These are phyloP conservation scores for Neoaliturus tenellus DNA, from an alignment of 2,888 invertebrate genomes.

Conservation along the genomic window DNA sequence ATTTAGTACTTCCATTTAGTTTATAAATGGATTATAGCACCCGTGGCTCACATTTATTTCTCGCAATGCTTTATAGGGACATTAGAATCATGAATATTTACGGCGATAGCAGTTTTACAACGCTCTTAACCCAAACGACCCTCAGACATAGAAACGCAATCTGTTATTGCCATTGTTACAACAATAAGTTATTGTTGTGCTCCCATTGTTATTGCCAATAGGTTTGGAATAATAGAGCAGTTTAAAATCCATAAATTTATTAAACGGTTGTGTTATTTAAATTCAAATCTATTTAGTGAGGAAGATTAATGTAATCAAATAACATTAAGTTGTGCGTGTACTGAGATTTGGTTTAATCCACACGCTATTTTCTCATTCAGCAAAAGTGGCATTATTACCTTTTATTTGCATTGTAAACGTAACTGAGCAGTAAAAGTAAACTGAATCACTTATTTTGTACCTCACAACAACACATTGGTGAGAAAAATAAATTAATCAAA, in stretches of 20 bases:
- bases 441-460: too few relatives aligned
- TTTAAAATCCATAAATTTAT: not conserved
- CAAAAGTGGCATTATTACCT: too few relatives aligned
- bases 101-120: constrained; percentile 3
- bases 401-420: too few relatives aligned
- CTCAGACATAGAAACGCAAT: constrained; percentile 8
- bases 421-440: too few relatives aligned
- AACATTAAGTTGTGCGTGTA: too few relatives aligned
- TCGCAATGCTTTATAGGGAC: constrained; percentile 22
- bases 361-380: not conserved
- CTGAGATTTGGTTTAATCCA: not conserved
- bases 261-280: too few relatives aligned
- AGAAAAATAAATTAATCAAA: too few relatives aligned
- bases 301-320: too few relatives aligned
- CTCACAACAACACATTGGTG: too few relatives aligned
- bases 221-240: not conserved
- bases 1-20: not conserved
- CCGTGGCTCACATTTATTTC: constrained; percentile 1
- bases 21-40: not conserved
- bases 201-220: not conserved
- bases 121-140: constrained; percentile 19
- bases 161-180: constrained; percentile 1
- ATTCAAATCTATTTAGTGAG: too few relatives aligned
- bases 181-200: not conserved
- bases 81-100: constrained; percentile 32